Conservation (phyloP, 2,113 vertebrate species). For the Rhipidura dahli region DNA sequence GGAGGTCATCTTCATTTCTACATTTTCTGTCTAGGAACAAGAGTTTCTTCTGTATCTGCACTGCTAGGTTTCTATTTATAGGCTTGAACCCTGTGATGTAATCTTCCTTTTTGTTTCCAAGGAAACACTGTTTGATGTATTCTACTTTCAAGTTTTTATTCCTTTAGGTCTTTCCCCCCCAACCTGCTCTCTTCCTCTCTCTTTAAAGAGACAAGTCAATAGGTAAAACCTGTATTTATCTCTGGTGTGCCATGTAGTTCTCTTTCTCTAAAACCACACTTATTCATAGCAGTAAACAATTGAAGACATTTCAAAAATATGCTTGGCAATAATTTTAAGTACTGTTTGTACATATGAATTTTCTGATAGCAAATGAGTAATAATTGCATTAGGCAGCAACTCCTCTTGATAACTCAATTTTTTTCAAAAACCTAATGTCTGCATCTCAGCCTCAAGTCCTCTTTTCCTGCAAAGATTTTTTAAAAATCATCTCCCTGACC, state of each 20-base stretch:
- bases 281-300: not conserved
- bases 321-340: not conserved
- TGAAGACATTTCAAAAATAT: not conserved
- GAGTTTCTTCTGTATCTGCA: not conserved
- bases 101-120: slow-evolving; percentile 60
- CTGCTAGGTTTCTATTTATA: slow-evolving; percentile 32
- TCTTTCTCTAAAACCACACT: not conserved
- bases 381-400: not conserved
- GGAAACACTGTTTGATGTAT: slow-evolving; percentile 52
- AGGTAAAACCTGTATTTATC: slow-evolving; percentile 22
- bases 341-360: not conserved
- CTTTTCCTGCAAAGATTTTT: not conserved
- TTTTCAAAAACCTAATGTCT: not conserved
- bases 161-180: not conserved
- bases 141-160: not conserved
- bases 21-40: slow-evolving; percentile 12
- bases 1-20: slow-evolving; percentile 4
- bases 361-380: not conserved
- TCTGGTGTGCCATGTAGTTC: not conserved
- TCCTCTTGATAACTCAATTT: not conserved
- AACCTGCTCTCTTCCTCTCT: not conserved
- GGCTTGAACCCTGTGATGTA: slow-evolving; percentile 40
- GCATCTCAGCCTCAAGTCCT: not conserved
- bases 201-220: not conserved
- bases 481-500: not conserved